Conservation (phyloP, 2,888 invertebrate species). For the Orthosia gothica region DNA sequence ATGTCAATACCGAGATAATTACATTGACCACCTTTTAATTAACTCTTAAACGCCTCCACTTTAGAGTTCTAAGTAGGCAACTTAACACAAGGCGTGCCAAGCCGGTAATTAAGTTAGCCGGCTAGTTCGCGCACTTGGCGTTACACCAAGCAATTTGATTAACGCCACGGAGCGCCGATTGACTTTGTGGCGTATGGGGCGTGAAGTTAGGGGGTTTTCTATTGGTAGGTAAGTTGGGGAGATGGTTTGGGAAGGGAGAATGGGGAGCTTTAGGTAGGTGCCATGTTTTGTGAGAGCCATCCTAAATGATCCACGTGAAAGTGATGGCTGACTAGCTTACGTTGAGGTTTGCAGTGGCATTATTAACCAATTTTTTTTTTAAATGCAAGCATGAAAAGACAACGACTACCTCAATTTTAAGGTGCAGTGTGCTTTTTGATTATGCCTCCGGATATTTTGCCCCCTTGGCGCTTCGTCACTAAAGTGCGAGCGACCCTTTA, state of each 20-base stretch:
- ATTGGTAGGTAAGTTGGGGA: neutral
- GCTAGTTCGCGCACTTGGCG: slow-evolving; percentile 28
- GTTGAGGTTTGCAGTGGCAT: neutral
- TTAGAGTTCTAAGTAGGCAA: slow-evolving; percentile 12
- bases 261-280: neutral
- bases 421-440: too few species aligned
- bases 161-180: slow-evolving; percentile 35
- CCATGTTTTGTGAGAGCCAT: neutral
- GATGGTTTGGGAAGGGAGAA: neutral
- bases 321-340: too few species aligned
- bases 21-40: neutral
- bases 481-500: too few species aligned
- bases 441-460: too few species aligned
- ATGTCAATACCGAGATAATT: neutral
- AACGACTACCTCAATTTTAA: too few species aligned
- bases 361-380: too few species aligned
- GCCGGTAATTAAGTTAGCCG: slow-evolving; percentile 52
- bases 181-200: slow-evolving; percentile 19
- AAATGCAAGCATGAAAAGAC: too few species aligned
- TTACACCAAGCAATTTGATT: slow-evolving; percentile 54
- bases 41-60: neutral
- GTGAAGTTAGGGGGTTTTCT: neutral
- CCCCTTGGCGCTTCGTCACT: too few species aligned
- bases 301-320: neutral
- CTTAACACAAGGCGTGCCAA: slow-evolving; percentile 24